Evolutionary conservation across 2,888 invertebrate genomes (phyloP), one percentile per base, ranked within the genome.

Genomic region (Caenorhabditis panamensis): DNA sequence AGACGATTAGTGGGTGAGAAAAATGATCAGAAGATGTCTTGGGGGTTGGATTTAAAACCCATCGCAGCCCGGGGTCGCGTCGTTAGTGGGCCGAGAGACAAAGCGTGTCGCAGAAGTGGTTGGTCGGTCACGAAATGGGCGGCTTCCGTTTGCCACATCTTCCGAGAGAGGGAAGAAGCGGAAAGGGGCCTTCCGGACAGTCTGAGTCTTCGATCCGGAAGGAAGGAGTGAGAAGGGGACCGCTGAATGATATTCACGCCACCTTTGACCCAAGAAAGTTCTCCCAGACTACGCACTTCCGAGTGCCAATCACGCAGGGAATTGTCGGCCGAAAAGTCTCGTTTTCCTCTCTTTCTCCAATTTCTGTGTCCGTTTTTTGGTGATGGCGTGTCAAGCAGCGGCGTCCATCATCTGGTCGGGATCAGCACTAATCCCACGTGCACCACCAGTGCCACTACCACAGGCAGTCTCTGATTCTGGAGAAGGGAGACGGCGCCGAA

Each of bases 51-150:
- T 68, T 73, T 66, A 66, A 66, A 53, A 58, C 59, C 49, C 73
- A 72, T 64, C 47, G 64, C 26, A 54, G 20, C 13, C 26, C 18
- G 71, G 54, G 28, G 59, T 37, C 22, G 24, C 54, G 26, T 24
- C 54, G 26, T 24, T 26, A 54, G 54, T n/a, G n/a, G n/a, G n/a
- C n/a, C 22, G 51, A 28, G n/a, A 36, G 20, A 28, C 13, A 28
- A 58, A 24, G 44, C 59, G 58, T 18, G 58, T 58, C 58, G 31
- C 22, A 36, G 63, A 58, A 36, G 41, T 20, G 36, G 31, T 56
- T 24, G 53, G 53, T 13, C 58, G 69, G 72, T 72, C 72, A 64
- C 72, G 64, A 72, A 72, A 72, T 72, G 31, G 72, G 44, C 72
- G 58, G 24, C 63, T 72, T 72, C 72, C 72, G 63, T 59, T 41